Evolutionary conservation across 2,113 vertebrate genomes (phyloP).

Genomic region (Fukomys damarensis): DNA sequence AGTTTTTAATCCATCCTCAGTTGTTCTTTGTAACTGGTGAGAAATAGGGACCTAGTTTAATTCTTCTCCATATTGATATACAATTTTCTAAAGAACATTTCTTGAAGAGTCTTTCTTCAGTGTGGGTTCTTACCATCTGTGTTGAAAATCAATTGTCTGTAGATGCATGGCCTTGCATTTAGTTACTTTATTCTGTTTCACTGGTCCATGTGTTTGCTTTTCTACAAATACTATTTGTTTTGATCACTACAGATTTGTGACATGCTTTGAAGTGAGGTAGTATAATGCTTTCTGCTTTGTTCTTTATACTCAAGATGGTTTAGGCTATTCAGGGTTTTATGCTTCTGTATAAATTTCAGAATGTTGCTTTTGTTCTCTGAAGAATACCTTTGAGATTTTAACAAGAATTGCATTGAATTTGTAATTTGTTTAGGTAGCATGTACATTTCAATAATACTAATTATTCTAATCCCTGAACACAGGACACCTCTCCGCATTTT

Average conservation of each 20-base stretch:
- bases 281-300: not conserved
- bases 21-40: not conserved
- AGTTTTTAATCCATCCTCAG: not conserved
- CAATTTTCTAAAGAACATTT: not conserved
- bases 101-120: not conserved
- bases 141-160: not conserved
- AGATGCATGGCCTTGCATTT: not conserved
- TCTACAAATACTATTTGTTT: not conserved
- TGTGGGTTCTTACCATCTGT: not conserved
- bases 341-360: not conserved
- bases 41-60: not conserved
- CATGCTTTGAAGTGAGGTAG: not conserved
- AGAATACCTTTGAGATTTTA: not conserved
- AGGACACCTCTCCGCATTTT: not conserved
- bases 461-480: not conserved
- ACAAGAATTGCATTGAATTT: not conserved
- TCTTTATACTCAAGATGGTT: not conserved
- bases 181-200: not conserved
- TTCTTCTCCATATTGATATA: not conserved
- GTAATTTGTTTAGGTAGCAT: not conserved
- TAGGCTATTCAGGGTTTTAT: not conserved
- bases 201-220: not conserved
- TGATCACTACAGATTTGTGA: not conserved
- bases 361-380: not conserved
- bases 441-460: not conserved